These are phyloP conservation scores for Rana temporaria DNA, from an alignment of 2,113 vertebrate genomes.

Conservation along the genomic window DNA sequence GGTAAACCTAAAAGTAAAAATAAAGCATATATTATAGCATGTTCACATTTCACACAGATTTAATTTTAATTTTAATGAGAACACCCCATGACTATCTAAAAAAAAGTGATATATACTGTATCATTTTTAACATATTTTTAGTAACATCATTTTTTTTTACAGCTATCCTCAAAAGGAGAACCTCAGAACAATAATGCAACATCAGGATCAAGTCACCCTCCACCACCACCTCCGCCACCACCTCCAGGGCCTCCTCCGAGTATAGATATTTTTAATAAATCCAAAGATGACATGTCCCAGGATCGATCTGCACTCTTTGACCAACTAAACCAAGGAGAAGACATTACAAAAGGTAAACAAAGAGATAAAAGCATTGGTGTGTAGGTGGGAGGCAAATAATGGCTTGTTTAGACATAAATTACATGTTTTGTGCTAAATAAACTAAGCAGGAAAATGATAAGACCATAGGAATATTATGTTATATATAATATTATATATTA, in stretches of 20 bases:
- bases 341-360: constrained; percentile 87
- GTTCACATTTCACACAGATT: too few relatives aligned
- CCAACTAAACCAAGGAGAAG: constrained; percentile 93
- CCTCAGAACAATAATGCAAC: neutral
- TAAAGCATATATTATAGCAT: too few relatives aligned
- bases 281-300: constrained; percentile 67
- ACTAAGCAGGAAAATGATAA: too few relatives aligned
- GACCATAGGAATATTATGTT: too few relatives aligned
- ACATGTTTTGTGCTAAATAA: neutral
- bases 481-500: too few relatives aligned
- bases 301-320: constrained; percentile 87
- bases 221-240: constrained; percentile 69
- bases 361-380: neutral
- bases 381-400: neutral
- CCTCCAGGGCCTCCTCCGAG: constrained; percentile 82
- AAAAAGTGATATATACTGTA: too few relatives aligned
- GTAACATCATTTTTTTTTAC: neutral
- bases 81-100: too few relatives aligned
- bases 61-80: too few relatives aligned
- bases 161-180: constrained; percentile 60
- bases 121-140: too few relatives aligned
- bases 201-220: constrained; percentile 35
- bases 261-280: constrained; percentile 67
- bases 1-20: too few relatives aligned
- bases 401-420: neutral